Evolutionary conservation across 2,797 vertebrate species (phyloP), one percentile per base, ranked within the genome.

Genomic region (Pempheris klunzingeri): DNA sequence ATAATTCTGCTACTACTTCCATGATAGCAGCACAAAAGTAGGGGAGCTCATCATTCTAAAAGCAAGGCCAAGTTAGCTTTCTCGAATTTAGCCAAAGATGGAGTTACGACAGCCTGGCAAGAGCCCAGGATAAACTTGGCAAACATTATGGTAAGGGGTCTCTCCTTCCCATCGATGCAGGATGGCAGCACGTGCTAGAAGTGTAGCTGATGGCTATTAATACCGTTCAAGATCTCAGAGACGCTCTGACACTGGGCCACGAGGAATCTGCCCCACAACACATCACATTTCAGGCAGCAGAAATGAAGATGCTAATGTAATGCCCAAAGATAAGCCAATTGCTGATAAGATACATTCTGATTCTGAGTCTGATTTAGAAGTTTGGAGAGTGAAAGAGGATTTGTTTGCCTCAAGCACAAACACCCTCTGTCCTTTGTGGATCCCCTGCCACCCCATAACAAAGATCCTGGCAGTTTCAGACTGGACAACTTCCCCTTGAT

Each of bases 261-360:
- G 38, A 55, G 41, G 17, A 54, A 46, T 76, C 28, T 63, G 58
- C 46, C 74, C 54, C n/a, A 26, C 17, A 78, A 22, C 58, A 54
- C 55, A 36, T 22, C 12, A 49, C 43, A 70, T 57, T 44, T 62
- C 49, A 69, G 32, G 39, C 49, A 39, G 67, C 15, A 41, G 6
- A 76, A 58, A 61, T 10, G 14, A 32, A 26, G 14, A 18, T 26
- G 52, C 28, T 69, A 58, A 73, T 61, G 39, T 54, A 22, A 74
- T 63, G 22, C 78, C 39, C 55, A 55, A 11, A 83, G 65, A 83
- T 55, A 73, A 74, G 82, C 69, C 86, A 79, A 38, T 7, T 80
- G 43, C 58, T 46, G 49, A 63, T 38, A 73, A 72, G 68, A 63
- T 14, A 22, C 36, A 74, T 43, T 41, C 34, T 15, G 24, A 39